A percentile compares a stretch with the other conserved stretches of the same genome.
phyloP scores from a whole-genome alignment of 2,113 vertebrate species.

The Melanocharis versteri region DNA sequence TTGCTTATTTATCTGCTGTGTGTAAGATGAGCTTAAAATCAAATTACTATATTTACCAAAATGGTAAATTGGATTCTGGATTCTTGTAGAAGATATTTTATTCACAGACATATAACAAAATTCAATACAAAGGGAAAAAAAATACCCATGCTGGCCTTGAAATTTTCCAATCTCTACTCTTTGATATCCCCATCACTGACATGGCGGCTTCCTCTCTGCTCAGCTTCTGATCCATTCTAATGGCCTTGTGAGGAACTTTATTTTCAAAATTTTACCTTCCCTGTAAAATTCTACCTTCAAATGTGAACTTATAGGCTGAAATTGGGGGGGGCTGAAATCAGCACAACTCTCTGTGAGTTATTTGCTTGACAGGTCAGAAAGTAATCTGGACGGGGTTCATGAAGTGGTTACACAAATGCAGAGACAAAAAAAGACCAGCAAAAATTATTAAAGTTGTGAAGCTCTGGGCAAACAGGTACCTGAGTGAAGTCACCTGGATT shows the following conservation, averaged over 20 bases:
- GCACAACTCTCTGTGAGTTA: fast-evolving
- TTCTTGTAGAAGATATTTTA: neutral
- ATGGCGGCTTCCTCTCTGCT: neutral
- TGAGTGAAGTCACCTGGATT: neutral
- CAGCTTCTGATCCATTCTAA: neutral
- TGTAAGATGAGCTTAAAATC: neutral
- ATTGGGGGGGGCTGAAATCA: neutral
- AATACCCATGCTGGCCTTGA: neutral
- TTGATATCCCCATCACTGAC: neutral
- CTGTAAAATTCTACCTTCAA: neutral
- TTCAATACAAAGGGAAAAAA: neutral
- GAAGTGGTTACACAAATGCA: neutral
- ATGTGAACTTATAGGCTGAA: too few relatives aligned
- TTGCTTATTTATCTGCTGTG: constrained; percentile 4
- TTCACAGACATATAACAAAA: neutral
- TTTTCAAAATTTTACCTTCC: neutral
- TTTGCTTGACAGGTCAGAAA: neutral
- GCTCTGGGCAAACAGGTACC: fast-evolving
- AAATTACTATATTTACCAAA: neutral
- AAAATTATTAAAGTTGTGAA: neutral
- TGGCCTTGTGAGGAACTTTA: neutral
- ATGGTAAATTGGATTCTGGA: neutral
- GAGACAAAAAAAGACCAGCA: neutral
- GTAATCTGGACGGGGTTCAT: neutral
- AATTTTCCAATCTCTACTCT: neutral